Conservation (phyloP, 2,797 vertebrate species). For the Lacerta viridis region DNA sequence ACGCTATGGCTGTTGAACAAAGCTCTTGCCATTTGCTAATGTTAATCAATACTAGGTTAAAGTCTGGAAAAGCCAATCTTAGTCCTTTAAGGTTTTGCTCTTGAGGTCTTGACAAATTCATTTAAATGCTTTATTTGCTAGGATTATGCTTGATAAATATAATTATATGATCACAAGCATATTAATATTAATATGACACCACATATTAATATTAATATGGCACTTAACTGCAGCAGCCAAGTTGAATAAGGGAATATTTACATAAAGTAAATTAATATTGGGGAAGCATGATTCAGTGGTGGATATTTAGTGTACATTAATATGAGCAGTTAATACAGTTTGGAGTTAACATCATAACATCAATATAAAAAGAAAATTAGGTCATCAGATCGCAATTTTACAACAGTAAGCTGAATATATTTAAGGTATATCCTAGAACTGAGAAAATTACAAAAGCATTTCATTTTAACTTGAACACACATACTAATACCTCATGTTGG, state of each 20-base stretch:
- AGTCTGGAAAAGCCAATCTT: neutral
- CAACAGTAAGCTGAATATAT: neutral
- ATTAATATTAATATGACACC: no score
- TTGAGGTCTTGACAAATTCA: neutral
- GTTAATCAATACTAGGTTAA: neutral
- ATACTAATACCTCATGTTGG: neutral
- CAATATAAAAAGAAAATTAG: neutral
- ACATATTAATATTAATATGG: conserved; percentile 8
- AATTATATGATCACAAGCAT: neutral
- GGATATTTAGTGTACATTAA: neutral
- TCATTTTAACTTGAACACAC: neutral
- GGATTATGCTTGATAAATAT: neutral
- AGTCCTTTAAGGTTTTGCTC: neutral
- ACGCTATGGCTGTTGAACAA: neutral
- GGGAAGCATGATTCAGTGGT: neutral
- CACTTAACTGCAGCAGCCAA: neutral
- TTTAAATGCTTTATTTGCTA: neutral
- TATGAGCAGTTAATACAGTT: neutral
- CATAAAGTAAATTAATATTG: conserved; percentile 1
- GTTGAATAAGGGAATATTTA: neutral
- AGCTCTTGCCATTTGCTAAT: neutral
- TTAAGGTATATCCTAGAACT: neutral
- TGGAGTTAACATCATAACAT: neutral
- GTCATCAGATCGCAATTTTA: neutral
- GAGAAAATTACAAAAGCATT: neutral